phyloP scores from a whole-genome alignment of 2,113 vertebrate species.

The Vulpes ferrilata region DNA sequence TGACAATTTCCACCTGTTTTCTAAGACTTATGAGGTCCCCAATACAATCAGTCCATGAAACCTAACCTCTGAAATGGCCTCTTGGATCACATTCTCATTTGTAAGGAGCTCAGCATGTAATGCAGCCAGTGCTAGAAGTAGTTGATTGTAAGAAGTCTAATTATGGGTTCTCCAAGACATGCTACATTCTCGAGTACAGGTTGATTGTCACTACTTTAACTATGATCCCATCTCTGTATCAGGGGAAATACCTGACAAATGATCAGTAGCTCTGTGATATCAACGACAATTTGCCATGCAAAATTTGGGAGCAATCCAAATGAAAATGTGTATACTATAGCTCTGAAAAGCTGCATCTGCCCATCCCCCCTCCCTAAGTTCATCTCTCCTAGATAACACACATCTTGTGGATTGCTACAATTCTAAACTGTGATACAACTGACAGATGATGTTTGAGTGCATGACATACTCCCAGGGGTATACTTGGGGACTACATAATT shows the following conservation, averaged over 20 bases:
- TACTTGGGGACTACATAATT: not conserved
- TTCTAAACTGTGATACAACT: constrained; percentile 5
- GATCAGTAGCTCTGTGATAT: constrained; percentile 72
- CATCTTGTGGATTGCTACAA: not conserved
- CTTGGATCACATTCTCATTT: constrained; percentile 77
- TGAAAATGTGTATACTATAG: not conserved
- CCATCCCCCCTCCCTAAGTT: not conserved
- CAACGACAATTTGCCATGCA: not conserved
- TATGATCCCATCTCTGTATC: constrained; percentile 81
- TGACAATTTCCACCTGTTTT: constrained; percentile 35
- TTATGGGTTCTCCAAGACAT: constrained; percentile 75
- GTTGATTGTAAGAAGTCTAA: constrained; percentile 79
- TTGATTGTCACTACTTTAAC: constrained; percentile 80
- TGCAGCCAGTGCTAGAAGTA: constrained; percentile 68
- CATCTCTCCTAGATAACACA: not conserved
- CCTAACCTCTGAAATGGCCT: constrained; percentile 69
- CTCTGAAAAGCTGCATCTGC: not conserved
- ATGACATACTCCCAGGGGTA: not conserved
- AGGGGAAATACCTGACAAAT: constrained; percentile 73
- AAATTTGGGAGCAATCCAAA: not conserved
- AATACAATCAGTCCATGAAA: constrained; percentile 77
- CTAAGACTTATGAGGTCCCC: not conserved
- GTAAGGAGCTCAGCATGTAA: constrained; percentile 78
- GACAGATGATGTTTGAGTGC: not conserved
- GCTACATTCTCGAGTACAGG: constrained; percentile 76